Evolutionary conservation across 2,113 vertebrate species (phyloP).

Genomic region (Felis chaus): DNA sequence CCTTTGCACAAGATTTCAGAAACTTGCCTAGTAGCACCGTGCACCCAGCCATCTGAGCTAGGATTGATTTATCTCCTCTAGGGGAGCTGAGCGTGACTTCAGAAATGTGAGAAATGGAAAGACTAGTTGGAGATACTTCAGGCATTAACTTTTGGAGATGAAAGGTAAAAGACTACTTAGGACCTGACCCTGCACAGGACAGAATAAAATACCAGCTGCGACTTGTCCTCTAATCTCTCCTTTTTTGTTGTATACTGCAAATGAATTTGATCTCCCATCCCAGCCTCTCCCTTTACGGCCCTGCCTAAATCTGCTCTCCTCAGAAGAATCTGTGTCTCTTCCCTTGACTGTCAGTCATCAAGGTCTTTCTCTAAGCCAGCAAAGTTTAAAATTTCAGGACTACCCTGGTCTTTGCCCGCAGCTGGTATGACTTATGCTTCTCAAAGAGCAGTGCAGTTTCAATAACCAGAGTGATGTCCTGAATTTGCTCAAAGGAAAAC

Average conservation of each 20-base stretch:
- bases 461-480: background rate
- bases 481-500: background rate
- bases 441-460: background rate
- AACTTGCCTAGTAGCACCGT: background rate
- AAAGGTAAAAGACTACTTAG: background rate
- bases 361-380: background rate
- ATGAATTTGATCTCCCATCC: too few species aligned
- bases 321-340: background rate
- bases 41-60: background rate
- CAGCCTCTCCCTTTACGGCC: background rate
- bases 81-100: background rate
- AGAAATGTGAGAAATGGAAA: background rate
- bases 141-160: background rate
- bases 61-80: background rate
- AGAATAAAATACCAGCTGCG: background rate
- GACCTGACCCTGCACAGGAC: background rate
- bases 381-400: background rate
- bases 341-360: background rate
- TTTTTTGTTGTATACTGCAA: background rate
- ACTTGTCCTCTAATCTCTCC: background rate
- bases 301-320: background rate
- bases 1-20: background rate
- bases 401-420: background rate
- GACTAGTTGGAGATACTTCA: background rate
- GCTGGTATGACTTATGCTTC: background rate